Evolutionary conservation across 2,888 invertebrate species (phyloP), one percentile per base, ranked within the genome.

Genomic region (Eurois occulta): DNA sequence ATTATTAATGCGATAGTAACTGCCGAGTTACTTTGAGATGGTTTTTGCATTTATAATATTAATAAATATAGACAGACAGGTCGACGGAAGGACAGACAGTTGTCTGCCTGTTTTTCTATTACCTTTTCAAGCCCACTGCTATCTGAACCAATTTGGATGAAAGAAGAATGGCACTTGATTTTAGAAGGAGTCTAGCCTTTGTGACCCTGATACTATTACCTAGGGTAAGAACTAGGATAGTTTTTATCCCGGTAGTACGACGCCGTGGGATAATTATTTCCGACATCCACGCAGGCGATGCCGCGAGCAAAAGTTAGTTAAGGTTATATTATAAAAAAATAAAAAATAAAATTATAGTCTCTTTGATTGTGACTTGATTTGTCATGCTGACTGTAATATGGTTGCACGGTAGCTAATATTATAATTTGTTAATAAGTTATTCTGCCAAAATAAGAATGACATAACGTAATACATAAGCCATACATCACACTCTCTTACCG

Each of bases 401-500:
- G 1, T 32, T 66, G 3, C 2, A 38, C 3, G 38, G 11, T 28
- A 41, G 21, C 32, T 4, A 35, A 11, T 5, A 43, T 43, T 16
- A n/a, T 43, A 32, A 5, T 10, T 62, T 1, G 35, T 5, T 32
- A 60, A 60, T 55, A 38, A 46, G 13, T 24, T 18, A 41, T n/a
- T 76, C 21, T n/a, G 41, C 32, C 32, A 60, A 78, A 77, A 60
- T 3, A 68, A 77, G 11, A 60, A 60, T 62, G 69, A 62, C 41
- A 43, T 78, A 77, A 79, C 13, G n/a, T 43, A 24, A 48, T n/a
- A 66, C 46, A 35, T 24, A 41, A 43, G 18, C 35, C 71, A 55
- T 64, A 78, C 28, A 80, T 16, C 64, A 80, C 80, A 41, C 43
- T 35, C 64, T 72, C 6, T 65, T 16, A 64, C 24, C 7, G 43